phyloP scores from a whole-genome alignment of 2,113 vertebrate species.

The Heliornis fulica region DNA sequence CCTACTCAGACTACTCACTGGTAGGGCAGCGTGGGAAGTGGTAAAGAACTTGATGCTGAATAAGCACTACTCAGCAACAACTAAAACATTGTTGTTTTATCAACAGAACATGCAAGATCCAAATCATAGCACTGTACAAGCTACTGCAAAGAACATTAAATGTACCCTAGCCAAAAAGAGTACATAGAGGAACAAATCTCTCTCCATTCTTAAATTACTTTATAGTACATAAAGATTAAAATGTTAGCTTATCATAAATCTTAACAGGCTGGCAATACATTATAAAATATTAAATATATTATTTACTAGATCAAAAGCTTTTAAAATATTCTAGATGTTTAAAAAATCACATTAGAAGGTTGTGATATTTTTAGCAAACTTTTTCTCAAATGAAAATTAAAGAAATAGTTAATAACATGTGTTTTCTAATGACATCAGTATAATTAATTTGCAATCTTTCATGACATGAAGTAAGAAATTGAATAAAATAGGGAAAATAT shows the following conservation, averaged over 20 bases:
- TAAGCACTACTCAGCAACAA: not conserved
- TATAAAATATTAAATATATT: not conserved
- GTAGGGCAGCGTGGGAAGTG: not conserved
- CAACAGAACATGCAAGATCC: not conserved
- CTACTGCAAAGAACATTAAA: not conserved
- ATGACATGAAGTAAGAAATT: slow-evolving; percentile 6
- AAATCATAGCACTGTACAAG: not conserved
- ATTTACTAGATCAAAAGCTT: not conserved
- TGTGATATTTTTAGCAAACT: not conserved
- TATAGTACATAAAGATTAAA: not conserved
- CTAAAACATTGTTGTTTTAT: not conserved
- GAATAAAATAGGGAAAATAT: not conserved
- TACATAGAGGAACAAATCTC: not conserved
- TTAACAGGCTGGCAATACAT: not conserved
- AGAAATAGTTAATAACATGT: not conserved
- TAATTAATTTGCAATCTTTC: slow-evolving; percentile 8
- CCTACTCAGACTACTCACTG: not conserved
- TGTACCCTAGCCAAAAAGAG: not conserved
- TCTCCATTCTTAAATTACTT: not conserved
- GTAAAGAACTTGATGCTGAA: not conserved
- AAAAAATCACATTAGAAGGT: not conserved
- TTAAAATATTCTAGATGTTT: not conserved
- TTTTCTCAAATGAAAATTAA: not conserved
- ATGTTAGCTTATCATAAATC: not conserved
- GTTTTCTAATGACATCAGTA: not conserved